Evolutionary conservation across 2,888 invertebrate genomes (phyloP), one percentile per base, ranked within the genome.

Genomic region (Luperina testacea): DNA sequence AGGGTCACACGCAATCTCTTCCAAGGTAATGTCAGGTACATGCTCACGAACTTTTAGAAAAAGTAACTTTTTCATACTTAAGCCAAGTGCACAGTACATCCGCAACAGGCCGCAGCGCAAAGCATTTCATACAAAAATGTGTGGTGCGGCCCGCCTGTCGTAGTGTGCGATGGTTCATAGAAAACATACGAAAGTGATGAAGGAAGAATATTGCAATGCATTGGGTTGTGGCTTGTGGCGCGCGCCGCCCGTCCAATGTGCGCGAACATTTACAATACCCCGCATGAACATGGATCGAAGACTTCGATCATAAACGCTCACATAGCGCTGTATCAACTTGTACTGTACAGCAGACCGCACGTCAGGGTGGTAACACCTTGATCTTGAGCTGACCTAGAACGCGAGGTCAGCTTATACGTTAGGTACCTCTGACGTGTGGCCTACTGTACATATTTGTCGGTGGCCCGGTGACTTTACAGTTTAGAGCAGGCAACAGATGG

Each of bases 1-100:
- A 70, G 74, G 81, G 85, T 63, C 70, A 61, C 17, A 17, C 51
- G 63, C 80, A 67, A 70, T 83, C 27, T 72, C 53, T 64, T 75
- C 68, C 64, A 64, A 63, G 72, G 51, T 81, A 76, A 78, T 70
- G 67, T 81, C 72, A 75, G 74, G 65, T 75, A 64, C 13, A 17
- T 27, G 8, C 38, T 70, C 32, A 27, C 24, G 42, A 13, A 13
- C 24, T 38, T 38, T 65, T 24, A 1, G 7, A 7, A 17, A 15
- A 38, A 65, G 24, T 15, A 15, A 51, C 0, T 0, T 32, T 32
- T 13, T 15, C 1, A 15, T 24, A 5, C 5, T 32, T 69, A 32
- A 13, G 48, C 27, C 20, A 51, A 48, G 69, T 32, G 24, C 24
- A 69, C 32, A 32, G 48, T 48, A 20, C 8, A 51, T 4, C 4